A percentile compares a stretch with the other conserved stretches of the same genome.
These are phyloP conservation scores for Anoplopoma fimbria DNA, from an alignment of 2,113 vertebrate genomes.

Conservation along the genomic window DNA sequence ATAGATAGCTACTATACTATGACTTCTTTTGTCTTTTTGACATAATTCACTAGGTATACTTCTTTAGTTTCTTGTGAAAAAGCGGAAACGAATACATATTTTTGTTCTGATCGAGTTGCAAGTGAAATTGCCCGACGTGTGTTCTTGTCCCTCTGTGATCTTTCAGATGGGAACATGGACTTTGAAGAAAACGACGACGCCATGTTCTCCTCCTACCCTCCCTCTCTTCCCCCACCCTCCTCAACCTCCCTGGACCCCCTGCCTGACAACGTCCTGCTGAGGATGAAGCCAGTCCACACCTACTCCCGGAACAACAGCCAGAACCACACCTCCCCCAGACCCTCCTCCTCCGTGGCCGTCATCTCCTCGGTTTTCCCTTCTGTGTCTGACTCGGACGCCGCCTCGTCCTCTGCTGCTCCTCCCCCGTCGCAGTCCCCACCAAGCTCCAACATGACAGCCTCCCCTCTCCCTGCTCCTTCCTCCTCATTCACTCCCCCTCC, in stretches of 20 bases:
- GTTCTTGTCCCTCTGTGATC: neutral
- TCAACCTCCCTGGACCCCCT: constrained; percentile 52
- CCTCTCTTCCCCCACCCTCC: neutral
- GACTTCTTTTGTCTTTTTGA: neutral
- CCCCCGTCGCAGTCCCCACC: neutral
- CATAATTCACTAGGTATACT: neutral
- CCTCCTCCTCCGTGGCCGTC: constrained; percentile 28
- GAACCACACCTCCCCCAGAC: constrained; percentile 13
- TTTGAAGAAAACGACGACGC: constrained; percentile 55
- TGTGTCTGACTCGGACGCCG: neutral
- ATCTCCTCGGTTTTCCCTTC: constrained; percentile 13
- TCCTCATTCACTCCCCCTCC: neutral
- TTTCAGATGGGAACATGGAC: constrained; percentile 46
- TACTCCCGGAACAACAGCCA: constrained; percentile 65
- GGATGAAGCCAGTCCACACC: constrained; percentile 61
- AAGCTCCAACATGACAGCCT: neutral
- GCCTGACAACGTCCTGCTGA: constrained; percentile 37
- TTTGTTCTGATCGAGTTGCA: neutral
- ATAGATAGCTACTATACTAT: neutral
- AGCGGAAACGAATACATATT: neutral
- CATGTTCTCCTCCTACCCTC: constrained; percentile 35
- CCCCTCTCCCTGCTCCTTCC: neutral
- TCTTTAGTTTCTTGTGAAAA: neutral
- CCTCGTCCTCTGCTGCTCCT: neutral
- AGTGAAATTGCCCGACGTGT: neutral